Evolutionary conservation across 2,888 invertebrate species (phyloP).

Genomic region (Macaria liturata): DNA sequence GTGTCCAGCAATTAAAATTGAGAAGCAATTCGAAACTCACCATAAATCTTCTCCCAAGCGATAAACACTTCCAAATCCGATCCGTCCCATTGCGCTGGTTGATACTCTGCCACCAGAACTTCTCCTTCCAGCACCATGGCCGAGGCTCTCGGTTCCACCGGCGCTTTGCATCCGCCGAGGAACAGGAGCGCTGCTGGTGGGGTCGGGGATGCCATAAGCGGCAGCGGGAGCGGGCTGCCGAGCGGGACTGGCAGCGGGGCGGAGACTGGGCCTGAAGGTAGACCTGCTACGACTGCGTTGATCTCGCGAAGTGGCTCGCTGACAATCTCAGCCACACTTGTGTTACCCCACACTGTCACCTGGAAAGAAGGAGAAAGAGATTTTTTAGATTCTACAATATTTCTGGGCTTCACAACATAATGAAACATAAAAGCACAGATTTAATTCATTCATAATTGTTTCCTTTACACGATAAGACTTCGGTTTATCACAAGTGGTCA

Average conservation of each 20-base stretch:
- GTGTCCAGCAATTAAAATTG: too few species aligned
- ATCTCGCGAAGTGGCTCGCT: slow-evolving; percentile 73
- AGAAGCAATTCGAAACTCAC: slow-evolving; percentile 45
- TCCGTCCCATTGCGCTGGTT: slow-evolving; percentile 81
- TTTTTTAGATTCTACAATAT: too few species aligned
- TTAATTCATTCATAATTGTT: too few species aligned
- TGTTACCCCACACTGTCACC: slow-evolving; percentile 71
- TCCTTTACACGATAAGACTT: too few species aligned
- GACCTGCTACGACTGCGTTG: slow-evolving; percentile 66
- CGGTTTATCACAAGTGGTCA: too few species aligned
- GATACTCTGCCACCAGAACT: slow-evolving; percentile 84
- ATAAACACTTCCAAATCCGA: slow-evolving; percentile 76
- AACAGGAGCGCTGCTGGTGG: slow-evolving; percentile 78
- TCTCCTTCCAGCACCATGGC: slow-evolving; percentile 84
- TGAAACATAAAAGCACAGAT: too few species aligned
- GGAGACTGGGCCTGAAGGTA: slow-evolving; percentile 67
- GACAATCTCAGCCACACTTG: slow-evolving; percentile 73
- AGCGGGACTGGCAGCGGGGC: slow-evolving; percentile 61
- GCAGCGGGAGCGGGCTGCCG: slow-evolving; percentile 57
- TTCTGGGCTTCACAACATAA: too few species aligned
- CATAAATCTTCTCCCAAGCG: slow-evolving; percentile 78
- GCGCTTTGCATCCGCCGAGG: slow-evolving; percentile 85
- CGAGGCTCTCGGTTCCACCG: slow-evolving; percentile 83
- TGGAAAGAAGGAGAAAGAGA: slow-evolving; percentile 45
- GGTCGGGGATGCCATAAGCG: slow-evolving; percentile 46